phyloP scores from a whole-genome alignment of 2,797 vertebrate species.

The Loris lydekkerianus region DNA sequence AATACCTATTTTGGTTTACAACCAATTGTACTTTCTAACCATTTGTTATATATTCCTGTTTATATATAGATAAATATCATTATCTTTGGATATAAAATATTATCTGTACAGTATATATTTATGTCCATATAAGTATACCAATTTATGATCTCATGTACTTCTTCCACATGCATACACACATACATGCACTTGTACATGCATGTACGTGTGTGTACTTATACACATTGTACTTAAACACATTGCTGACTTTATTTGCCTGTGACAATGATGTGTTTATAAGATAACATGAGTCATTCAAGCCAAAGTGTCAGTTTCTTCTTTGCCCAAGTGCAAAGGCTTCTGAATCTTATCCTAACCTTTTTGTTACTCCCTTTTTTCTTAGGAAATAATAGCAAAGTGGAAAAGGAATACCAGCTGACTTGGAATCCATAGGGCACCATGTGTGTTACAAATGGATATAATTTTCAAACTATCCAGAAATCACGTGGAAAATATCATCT shows the following conservation, averaged over 20 bases:
- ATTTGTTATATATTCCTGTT: neutral
- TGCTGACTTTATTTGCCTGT: neutral
- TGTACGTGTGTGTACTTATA: neutral
- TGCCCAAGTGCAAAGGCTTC: neutral
- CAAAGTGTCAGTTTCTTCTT: neutral
- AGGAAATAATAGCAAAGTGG: neutral
- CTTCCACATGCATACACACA: neutral
- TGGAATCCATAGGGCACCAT: neutral
- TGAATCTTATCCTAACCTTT: neutral
- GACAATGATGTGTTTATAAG: neutral
- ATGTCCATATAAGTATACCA: neutral
- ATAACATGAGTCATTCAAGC: neutral
- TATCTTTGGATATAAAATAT: neutral
- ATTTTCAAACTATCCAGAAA: neutral
- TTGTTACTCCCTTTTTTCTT: neutral
- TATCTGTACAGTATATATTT: neutral
- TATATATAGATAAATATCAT: neutral
- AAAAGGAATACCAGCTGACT: neutral
- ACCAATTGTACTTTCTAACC: neutral
- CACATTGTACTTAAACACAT: neutral
- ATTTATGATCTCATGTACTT: neutral
- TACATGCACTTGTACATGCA: neutral
- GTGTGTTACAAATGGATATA: neutral
- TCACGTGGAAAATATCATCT: neutral
- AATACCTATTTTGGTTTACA: neutral